Evolutionary conservation across 2,113 vertebrate genomes (phyloP).

Genomic region (Tauraco erythrolophus): DNA sequence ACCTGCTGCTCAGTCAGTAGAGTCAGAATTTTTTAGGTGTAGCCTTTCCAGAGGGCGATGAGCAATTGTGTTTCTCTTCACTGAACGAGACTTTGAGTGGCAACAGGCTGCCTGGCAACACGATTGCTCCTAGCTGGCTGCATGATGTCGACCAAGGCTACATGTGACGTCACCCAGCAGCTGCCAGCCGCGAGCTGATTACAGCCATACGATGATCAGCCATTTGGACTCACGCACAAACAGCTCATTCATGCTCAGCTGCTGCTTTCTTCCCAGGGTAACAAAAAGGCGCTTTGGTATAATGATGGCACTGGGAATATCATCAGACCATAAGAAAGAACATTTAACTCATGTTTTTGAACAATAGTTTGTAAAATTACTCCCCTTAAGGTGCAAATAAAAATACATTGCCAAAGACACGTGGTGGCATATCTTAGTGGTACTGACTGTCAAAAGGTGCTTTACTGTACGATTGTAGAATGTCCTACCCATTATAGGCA

Average conservation of each 20-base stretch:
- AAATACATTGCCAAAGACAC: background rate
- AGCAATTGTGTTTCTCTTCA: background rate
- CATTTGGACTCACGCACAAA: background rate
- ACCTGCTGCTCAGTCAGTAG: background rate
- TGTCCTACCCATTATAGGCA: background rate
- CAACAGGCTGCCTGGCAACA: background rate
- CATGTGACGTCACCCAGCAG: background rate
- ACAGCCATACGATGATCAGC: background rate
- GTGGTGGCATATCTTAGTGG: background rate
- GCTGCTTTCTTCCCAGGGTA: background rate
- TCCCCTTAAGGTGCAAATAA: background rate
- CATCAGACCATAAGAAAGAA: background rate
- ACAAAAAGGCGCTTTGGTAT: constrained; percentile 5
- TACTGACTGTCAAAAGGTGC: background rate
- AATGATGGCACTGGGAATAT: background rate
- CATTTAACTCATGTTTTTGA: background rate
- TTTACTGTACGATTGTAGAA: background rate
- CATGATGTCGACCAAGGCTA: background rate
- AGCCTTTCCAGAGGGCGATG: background rate
- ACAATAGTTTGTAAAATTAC: background rate
- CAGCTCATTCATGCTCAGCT: constrained; percentile 27
- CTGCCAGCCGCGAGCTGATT: background rate
- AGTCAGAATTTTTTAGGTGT: background rate
- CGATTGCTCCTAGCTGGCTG: background rate
- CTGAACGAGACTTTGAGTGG: background rate